A percentile compares a stretch with the other conserved stretches of the same genome.
These are phyloP conservation scores for Desmodus rotundus DNA, from an alignment of 2,113 vertebrate genomes.

Conservation along the genomic window DNA sequence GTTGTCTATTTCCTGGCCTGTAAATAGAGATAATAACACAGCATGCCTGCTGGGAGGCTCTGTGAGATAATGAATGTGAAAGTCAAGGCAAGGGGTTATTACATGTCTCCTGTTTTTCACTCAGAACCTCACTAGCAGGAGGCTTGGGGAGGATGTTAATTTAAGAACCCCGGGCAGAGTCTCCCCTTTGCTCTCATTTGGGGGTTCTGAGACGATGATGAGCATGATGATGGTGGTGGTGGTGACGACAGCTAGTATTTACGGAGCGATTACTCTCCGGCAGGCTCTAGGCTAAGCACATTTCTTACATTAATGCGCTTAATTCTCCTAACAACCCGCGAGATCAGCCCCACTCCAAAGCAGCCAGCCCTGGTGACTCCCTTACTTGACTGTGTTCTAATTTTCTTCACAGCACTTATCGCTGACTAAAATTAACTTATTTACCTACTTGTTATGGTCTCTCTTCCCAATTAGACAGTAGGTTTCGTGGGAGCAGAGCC, in stretches of 20 bases:
- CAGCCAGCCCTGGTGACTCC: slow-evolving; percentile 30
- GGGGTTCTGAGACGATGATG: slow-evolving; percentile 12
- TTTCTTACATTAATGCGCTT: slow-evolving; percentile 43
- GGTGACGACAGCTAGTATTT: slow-evolving; percentile 34
- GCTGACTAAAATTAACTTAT: slow-evolving; percentile 61
- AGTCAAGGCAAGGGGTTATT: slow-evolving; percentile 57
- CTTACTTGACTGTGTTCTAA: slow-evolving; percentile 18
- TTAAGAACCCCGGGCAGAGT: slow-evolving; percentile 36
- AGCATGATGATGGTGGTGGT: not conserved
- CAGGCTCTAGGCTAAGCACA: slow-evolving; percentile 32
- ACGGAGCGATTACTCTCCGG: slow-evolving; percentile 39
- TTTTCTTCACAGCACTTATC: slow-evolving; percentile 57
- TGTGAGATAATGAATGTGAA: slow-evolving; percentile 39
- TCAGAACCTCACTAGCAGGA: slow-evolving; percentile 15
- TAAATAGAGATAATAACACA: slow-evolving; percentile 56
- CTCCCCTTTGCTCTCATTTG: slow-evolving; percentile 32
- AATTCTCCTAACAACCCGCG: slow-evolving; percentile 57
- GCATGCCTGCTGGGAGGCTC: not conserved
- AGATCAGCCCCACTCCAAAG: slow-evolving; percentile 28
- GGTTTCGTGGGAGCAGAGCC: slow-evolving; percentile 55
- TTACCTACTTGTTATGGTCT: slow-evolving; percentile 48
- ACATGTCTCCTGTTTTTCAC: slow-evolving; percentile 48
- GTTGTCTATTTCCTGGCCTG: slow-evolving; percentile 18
- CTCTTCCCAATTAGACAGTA: slow-evolving; percentile 49
- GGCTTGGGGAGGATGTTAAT: not conserved